These are phyloP conservation scores for Eristalis arbustorum DNA, from an alignment of 2,888 invertebrate genomes.

Conservation along the genomic window DNA sequence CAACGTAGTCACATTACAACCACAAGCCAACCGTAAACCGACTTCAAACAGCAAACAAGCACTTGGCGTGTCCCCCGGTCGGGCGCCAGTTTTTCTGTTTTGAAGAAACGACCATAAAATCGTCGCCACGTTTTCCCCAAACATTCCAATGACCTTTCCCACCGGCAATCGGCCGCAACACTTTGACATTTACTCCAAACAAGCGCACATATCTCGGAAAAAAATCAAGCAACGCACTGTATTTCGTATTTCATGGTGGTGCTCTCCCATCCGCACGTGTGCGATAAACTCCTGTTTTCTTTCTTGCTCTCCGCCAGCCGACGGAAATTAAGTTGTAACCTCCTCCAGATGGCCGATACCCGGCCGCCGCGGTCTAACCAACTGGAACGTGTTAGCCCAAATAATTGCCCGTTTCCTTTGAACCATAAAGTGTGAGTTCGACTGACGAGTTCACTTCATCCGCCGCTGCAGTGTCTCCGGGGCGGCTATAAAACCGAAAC, in stretches of 20 bases:
- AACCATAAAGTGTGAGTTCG: constrained; percentile 14
- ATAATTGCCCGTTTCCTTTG: constrained; percentile 21
- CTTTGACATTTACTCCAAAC: too few species aligned
- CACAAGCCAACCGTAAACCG: too few species aligned
- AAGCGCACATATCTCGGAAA: neutral
- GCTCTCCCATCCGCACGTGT: neutral
- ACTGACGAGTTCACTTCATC: neutral
- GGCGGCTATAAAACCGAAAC: neutral
- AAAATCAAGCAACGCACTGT: neutral
- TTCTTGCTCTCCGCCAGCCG: neutral
- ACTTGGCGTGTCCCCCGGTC: too few species aligned
- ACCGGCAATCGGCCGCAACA: too few species aligned
- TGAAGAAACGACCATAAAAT: too few species aligned
- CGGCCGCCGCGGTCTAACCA: constrained; percentile 7
- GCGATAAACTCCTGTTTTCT: neutral
- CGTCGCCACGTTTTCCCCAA: too few species aligned
- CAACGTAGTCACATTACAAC: too few species aligned
- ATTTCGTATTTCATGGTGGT: neutral
- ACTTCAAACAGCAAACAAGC: too few species aligned
- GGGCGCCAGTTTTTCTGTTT: too few species aligned
- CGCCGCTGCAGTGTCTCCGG: neutral
- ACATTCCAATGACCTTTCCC: too few species aligned
- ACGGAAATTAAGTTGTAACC: neutral
- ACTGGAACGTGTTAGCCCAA: constrained; percentile 15
- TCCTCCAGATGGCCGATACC: neutral